Percentiles rank a stretch among this genome's conserved stretches.
Conservation (phyloP, 2,888 invertebrate species). For the Luperina testacea region DNA sequence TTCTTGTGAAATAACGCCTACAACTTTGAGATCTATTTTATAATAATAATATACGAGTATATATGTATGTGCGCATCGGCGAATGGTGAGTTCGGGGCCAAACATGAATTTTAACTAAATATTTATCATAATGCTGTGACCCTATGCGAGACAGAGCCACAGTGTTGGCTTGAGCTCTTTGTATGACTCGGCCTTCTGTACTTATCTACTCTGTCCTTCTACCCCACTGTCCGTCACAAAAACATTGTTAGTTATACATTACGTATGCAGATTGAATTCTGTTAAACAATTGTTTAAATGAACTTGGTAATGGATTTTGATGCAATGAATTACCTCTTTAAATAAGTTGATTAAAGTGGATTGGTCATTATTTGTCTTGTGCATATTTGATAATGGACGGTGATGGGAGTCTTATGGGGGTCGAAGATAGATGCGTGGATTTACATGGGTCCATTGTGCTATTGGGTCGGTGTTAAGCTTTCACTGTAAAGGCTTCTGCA, state of each 20-base stretch:
- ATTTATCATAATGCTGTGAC: neutral
- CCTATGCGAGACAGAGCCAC: neutral
- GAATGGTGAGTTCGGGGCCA: neutral
- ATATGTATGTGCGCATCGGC: neutral
- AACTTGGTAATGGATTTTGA: slow-evolving; percentile 66
- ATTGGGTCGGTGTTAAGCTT: neutral
- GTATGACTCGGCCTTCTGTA: slow-evolving; percentile 9
- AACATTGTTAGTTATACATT: slow-evolving; percentile 81
- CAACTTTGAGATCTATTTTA: neutral
- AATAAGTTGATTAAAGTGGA: slow-evolving; percentile 69
- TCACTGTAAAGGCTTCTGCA: too few species aligned
- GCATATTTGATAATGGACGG: slow-evolving; percentile 42
- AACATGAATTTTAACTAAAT: neutral
- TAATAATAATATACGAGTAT: neutral
- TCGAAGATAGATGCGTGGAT: slow-evolving; percentile 47
- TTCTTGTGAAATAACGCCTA: neutral
- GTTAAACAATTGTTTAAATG: slow-evolving; percentile 77
- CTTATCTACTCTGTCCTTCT: slow-evolving; percentile 37
- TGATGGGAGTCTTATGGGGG: slow-evolving; percentile 45
- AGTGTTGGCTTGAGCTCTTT: too few species aligned
- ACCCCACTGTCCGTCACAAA: slow-evolving; percentile 76
- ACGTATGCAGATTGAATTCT: slow-evolving; percentile 85
- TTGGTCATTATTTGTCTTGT: slow-evolving; percentile 63
- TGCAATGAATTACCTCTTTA: slow-evolving; percentile 65
- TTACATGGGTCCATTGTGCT: slow-evolving; percentile 14